These are phyloP conservation scores for Vidua chalybeata DNA, from an alignment of 2,113 vertebrate genomes.

Conservation along the genomic window DNA sequence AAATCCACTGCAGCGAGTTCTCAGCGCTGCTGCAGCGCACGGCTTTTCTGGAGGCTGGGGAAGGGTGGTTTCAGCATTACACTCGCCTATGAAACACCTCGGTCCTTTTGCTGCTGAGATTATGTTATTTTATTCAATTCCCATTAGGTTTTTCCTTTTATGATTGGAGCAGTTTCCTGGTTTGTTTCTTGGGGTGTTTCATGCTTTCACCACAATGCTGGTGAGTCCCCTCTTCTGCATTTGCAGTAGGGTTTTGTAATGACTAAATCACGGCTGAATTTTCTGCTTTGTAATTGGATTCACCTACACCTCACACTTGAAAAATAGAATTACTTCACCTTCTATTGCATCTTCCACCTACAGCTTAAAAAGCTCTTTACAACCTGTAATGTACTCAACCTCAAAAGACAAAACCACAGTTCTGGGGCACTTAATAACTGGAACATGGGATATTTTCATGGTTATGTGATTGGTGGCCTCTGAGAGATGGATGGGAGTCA, in stretches of 20 bases:
- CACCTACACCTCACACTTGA: neutral
- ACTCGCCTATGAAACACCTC: constrained; percentile 75
- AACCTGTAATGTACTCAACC: neutral
- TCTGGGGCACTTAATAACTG: neutral
- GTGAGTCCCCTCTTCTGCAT: neutral
- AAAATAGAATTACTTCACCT: neutral
- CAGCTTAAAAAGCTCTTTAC: neutral
- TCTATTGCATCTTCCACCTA: neutral
- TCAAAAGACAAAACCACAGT: neutral
- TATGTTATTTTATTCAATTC: constrained; percentile 55
- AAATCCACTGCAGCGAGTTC: constrained; percentile 82
- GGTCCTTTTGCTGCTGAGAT: constrained; percentile 5
- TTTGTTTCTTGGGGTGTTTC: neutral
- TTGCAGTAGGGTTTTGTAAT: neutral
- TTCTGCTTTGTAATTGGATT: neutral
- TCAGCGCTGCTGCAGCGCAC: constrained; percentile 66
- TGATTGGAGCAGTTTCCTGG: neutral
- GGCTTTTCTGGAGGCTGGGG: constrained; percentile 69
- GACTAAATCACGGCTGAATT: neutral
- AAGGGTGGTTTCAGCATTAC: constrained; percentile 76
- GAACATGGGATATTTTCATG: neutral
- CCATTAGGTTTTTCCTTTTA: neutral
- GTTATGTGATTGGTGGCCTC: neutral
- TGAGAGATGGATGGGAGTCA: neutral
- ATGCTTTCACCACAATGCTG: neutral